A percentile compares a stretch with the other conserved stretches of the same genome.
Conservation (phyloP, 1,140 invertebrate species). For the Calephelis nemesis region DNA sequence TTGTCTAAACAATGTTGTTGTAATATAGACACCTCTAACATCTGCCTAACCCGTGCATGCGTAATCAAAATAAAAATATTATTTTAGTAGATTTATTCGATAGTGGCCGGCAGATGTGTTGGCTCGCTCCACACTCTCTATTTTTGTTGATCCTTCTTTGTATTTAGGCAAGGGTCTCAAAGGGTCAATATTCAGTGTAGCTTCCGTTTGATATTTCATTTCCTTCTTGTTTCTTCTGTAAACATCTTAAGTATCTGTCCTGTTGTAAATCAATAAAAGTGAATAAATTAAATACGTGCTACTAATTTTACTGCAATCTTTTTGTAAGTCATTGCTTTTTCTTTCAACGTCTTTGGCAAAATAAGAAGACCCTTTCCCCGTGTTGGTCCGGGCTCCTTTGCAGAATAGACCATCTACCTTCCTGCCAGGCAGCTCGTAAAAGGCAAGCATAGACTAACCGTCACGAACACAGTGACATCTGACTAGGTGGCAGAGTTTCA, state of each 20-base stretch:
- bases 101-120: constrained; percentile 73
- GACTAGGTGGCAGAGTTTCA: no score
- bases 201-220: constrained; percentile 65
- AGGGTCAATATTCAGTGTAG: constrained; percentile 68
- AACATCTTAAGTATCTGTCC: constrained; percentile 60
- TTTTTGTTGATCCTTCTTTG: constrained; percentile 70
- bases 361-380: no score
- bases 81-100: constrained; percentile 78
- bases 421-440: no score
- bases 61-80: constrained; percentile 79
- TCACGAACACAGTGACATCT: no score
- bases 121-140: constrained; percentile 61
- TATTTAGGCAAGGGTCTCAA: constrained; percentile 61
- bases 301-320: no score
- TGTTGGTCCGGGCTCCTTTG: no score
- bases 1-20: constrained; percentile 35
- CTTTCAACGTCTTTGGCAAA: no score
- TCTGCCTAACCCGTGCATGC: constrained; percentile 73
- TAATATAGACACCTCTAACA: constrained; percentile 51
- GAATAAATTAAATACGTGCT: no score
- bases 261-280: constrained; percentile 47
- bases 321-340: no score
- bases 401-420: no score
- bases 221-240: constrained; percentile 66
- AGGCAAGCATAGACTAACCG: no score